These are phyloP conservation scores for Deroplatys truncata DNA, from an alignment of 2,888 invertebrate species.

Conservation along the genomic window DNA sequence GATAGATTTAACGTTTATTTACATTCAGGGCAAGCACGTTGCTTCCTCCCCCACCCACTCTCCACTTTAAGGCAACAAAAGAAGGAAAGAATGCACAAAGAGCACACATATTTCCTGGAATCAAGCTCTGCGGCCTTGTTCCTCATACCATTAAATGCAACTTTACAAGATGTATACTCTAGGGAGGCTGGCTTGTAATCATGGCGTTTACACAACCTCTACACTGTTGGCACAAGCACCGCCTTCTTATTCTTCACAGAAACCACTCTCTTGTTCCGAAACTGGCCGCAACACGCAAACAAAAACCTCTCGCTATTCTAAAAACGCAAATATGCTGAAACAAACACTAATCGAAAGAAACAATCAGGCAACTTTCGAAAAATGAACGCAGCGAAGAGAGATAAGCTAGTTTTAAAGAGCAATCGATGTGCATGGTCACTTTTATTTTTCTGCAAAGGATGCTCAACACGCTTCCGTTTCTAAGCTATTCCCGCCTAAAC, in stretches of 20 bases:
- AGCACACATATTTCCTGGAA: not conserved
- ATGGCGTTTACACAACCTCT: not conserved
- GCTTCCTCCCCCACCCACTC: not conserved
- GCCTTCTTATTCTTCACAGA: not conserved
- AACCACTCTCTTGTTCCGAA: not conserved
- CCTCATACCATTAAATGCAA: not conserved
- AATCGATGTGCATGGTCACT: too few species aligned
- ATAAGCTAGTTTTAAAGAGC: not conserved
- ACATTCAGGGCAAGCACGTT: not conserved
- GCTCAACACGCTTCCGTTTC: too few species aligned
- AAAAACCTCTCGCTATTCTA: not conserved
- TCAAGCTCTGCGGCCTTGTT: not conserved
- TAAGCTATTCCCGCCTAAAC: too few species aligned
- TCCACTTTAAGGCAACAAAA: not conserved
- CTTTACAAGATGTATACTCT: not conserved
- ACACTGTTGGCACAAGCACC: not conserved
- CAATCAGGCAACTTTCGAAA: not conserved
- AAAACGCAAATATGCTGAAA: not conserved
- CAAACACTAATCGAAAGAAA: not conserved
- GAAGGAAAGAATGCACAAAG: not conserved
- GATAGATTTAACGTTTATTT: not conserved
- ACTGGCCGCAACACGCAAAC: not conserved
- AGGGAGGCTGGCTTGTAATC: not conserved
- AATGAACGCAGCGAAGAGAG: not conserved
- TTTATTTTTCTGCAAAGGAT: too few species aligned